Evolutionary conservation across 1,140 invertebrate species (phyloP), one percentile per base, ranked within the genome.

Genomic region (Atta texana): DNA sequence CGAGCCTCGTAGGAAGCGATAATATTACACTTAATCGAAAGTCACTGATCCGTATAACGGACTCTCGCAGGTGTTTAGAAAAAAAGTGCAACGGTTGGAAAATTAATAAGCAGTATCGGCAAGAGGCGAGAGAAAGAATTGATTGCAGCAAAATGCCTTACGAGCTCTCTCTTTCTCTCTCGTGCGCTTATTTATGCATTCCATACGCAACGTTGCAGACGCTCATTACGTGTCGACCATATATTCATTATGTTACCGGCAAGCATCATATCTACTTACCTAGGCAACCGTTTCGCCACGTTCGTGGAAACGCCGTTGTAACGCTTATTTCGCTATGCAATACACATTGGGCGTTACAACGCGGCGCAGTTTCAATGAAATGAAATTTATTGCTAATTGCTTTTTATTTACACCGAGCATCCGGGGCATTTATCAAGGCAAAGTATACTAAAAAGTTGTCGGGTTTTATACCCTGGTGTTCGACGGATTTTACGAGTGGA

Each of bases 331-430:
- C 77, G 80, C 69, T 57, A 75, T 18, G 80, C 80, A 59, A 75
- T 59, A 51, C 55, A 61, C 80, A 55, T 49, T 51, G 21, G 31
- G 16, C 63, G 7, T 64, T 69, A 69, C n/a, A 71, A 24, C 21
- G 63, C 71, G 44, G 5, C 59, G 75, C 66, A 21, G 21, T 49
- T 53, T 55, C 78, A 77, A 28, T 59, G 44, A 55, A 51, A 64
- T 64, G 53, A 85, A 87, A 89, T 92, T 92, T 91, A 92, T 92
- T 84, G 88, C 88, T 92, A 90, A 90, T 92, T 90, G 85, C 81
- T 82, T 91, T 90, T 91, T 91, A 91, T 90, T 91, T 91, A 91
- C 81, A 69, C 34, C 77, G 34, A 53, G 75, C 55, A 69, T 71
- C 51, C 87, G 44, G 57, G 28, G 31, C 64, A 84, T 90, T 90